These are phyloP conservation scores for Psilopogon haemacephalus DNA, from an alignment of 2,113 vertebrate genomes.

Conservation along the genomic window DNA sequence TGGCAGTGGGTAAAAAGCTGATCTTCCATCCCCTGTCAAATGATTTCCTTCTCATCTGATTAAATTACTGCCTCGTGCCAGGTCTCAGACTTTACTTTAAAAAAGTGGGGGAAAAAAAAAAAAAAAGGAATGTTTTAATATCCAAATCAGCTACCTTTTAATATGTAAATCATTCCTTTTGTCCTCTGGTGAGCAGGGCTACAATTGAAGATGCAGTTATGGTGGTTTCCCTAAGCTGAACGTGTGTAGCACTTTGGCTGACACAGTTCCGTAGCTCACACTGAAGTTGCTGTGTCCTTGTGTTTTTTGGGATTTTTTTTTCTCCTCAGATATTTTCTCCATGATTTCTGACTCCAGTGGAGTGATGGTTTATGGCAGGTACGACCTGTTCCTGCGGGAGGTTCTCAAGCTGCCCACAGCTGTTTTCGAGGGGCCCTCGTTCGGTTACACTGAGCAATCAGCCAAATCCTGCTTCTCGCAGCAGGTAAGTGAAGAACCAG, in stretches of 20 bases:
- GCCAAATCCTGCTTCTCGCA: constrained; percentile 92
- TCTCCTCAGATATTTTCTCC: constrained; percentile 92
- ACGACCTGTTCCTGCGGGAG: constrained; percentile 93
- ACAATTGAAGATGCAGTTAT: neutral
- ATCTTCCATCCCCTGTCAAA: constrained; percentile 21
- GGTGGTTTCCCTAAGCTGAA: neutral
- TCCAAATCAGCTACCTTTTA: constrained; percentile 9
- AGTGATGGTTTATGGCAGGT: constrained; percentile 90
- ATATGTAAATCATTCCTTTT: neutral
- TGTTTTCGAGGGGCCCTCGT: constrained; percentile 97
- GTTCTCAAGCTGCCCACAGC: constrained; percentile 94
- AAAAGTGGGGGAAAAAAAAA: neutral
- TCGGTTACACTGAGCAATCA: constrained; percentile 95
- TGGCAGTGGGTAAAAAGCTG: constrained; percentile 32
- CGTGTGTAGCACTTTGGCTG: neutral
- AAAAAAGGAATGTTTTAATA: neutral
- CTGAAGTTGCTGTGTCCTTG: neutral
- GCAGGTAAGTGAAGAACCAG: constrained; percentile 79
- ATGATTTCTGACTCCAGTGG: constrained; percentile 94
- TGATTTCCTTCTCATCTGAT: constrained; percentile 26
- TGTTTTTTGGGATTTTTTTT: neutral
- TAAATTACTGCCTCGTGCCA: constrained; percentile 2
- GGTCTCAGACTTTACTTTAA: neutral
- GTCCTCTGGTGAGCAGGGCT: neutral
- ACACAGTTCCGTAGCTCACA: neutral